Evolutionary conservation across 2,113 vertebrate genomes (phyloP).

Genomic region (Aphyosemion australe): DNA sequence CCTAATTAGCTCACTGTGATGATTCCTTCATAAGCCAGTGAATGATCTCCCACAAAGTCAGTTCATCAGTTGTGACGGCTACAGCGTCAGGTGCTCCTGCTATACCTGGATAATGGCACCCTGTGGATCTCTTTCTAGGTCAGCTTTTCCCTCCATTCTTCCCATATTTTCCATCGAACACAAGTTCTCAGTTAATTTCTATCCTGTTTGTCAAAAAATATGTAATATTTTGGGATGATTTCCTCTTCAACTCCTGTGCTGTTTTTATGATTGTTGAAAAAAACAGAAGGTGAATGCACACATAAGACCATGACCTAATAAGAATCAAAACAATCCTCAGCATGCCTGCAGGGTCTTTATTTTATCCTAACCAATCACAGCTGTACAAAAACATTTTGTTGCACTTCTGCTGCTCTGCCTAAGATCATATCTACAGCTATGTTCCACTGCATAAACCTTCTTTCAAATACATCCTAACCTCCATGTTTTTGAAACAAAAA

Average conservation of each 20-base stretch:
- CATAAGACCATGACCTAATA: constrained; percentile 6
- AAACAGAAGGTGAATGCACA: constrained; percentile 13
- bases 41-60: constrained; percentile 42
- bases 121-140: constrained; percentile 63
- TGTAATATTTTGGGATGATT: constrained; percentile 50
- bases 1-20: constrained; percentile 38
- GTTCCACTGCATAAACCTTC: constrained; percentile 9
- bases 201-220: constrained; percentile 42
- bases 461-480: no score
- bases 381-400: constrained; percentile 7
- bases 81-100: constrained; percentile 32
- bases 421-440: neutral
- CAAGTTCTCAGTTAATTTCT: constrained; percentile 33
- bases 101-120: constrained; percentile 58
- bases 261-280: constrained; percentile 28
- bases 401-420: constrained; percentile 4
- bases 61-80: constrained; percentile 53
- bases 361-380: constrained; percentile 34
- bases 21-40: constrained; percentile 14
- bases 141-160: constrained; percentile 31
- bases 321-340: constrained; percentile 30
- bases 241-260: constrained; percentile 37
- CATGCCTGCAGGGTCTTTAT: constrained; percentile 13
- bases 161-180: constrained; percentile 47
- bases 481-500: no score